A percentile compares a stretch with the other conserved stretches of the same genome.
phyloP scores from a whole-genome alignment of 2,888 invertebrate genomes.

The Dilophus febrilis region DNA sequence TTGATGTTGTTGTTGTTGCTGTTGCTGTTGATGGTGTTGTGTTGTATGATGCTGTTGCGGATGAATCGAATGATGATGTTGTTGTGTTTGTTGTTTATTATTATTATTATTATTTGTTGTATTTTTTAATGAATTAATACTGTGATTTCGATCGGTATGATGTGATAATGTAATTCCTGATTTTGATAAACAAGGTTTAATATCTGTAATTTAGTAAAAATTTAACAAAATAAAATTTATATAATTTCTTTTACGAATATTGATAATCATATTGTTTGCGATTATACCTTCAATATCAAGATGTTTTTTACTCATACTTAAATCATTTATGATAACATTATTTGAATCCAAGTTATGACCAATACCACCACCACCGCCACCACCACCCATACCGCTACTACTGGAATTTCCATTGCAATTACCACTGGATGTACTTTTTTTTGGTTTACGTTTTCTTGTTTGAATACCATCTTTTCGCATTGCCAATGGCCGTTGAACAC shows the following conservation, averaged over 20 bases:
- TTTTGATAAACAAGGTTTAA: conserved; percentile 21
- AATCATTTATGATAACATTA: too few relatives aligned
- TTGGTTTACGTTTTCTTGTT: conserved; percentile 86
- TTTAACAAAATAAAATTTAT: not conserved
- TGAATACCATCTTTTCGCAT: conserved; percentile 96
- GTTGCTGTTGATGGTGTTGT: conserved; percentile 1
- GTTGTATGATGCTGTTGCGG: conserved; percentile 2
- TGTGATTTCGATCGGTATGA: not conserved
- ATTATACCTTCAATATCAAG: conserved; percentile 6
- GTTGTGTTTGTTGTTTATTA: conserved; percentile 1
- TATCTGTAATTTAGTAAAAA: conserved; percentile 15
- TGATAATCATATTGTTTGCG: not conserved
- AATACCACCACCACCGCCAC: not conserved
- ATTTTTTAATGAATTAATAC: too few relatives aligned
- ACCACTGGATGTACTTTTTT: conserved; percentile 49
- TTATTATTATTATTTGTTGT: not conserved
- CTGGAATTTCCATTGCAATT: conserved; percentile 32
- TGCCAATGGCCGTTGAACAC: conserved; percentile 77
- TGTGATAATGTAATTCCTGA: not conserved
- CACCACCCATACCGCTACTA: not conserved
- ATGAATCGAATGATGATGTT: conserved; percentile 1
- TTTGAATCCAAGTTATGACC: too few relatives aligned
- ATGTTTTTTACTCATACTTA: conserved; percentile 5
- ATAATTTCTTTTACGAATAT: not conserved
- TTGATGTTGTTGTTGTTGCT: not conserved